Base-by-base conservation (phyloP, 2,888 invertebrate genomes). In the Papilio protenor region DNA sequence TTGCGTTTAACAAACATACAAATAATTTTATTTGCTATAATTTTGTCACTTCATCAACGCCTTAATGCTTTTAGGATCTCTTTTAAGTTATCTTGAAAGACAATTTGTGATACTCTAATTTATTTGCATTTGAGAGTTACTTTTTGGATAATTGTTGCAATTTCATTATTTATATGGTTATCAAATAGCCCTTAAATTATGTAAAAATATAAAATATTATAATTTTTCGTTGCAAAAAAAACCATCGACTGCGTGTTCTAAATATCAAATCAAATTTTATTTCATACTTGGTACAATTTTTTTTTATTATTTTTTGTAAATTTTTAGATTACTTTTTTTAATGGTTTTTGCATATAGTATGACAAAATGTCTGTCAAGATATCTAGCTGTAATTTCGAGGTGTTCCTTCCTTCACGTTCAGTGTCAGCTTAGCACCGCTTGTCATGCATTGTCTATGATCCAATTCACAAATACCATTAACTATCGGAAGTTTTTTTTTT, bases 381-480 rank as follows among this genome's bases (percentile, higher is more conserved):
- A 33, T 49, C 18, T 59, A 33, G 59, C 70, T 47, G 49, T 74
- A 69, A 70, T 47, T 55, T 18, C 33, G 52, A 70, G 52, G 69
- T 75, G 45, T 71, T 49, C 49, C 57, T 57, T 55, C 45, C 45
- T 45, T 64, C 59, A 71, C 59, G 21, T 40, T 76, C 45, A 21
- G n/a, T 73, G n/a, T 52, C 47, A 73, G 78, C 69, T 76, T 73
- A 47, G 78, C 76, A 79, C 76, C 77, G 89, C 88, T 88, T 90
- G 75, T 82, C 82, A 82, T 81, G 87, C 89, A 88, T 87, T 66
- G 75, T 84, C 59, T 84, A 79, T 83, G 76, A 83, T 77, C 81
- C 81, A 82, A 82, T 82, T 64, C 81, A 84, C 79, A 79, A 80
- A 81, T 79, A 79, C 80, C 81, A 84, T 82, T 79, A 80, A 81